Evolutionary conservation across 1,140 invertebrate genomes (phyloP).

Genomic region (Drosophila varians): DNA sequence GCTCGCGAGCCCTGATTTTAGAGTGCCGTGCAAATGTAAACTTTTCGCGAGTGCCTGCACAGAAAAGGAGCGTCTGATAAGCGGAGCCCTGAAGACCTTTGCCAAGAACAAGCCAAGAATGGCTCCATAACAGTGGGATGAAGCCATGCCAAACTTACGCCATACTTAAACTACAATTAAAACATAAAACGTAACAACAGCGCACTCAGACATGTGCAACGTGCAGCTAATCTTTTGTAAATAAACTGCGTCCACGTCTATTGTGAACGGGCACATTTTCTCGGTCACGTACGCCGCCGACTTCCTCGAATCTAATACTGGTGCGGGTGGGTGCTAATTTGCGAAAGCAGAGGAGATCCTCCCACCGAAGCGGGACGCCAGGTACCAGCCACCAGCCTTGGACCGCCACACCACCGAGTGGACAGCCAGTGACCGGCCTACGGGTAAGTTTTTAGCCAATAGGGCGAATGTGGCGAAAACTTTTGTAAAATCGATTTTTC

Average conservation of each 20-base stretch:
- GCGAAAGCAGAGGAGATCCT: conserved; percentile 8
- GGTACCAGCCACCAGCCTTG: not conserved
- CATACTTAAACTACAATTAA: not conserved
- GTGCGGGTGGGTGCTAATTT: not conserved
- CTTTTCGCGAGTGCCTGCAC: conserved; percentile 8
- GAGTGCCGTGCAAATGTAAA: conserved; percentile 4
- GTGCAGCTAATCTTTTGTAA: conserved; percentile 70
- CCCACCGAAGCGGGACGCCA: not conserved
- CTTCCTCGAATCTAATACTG: conserved; percentile 27
- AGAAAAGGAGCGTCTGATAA: conserved; percentile 22
- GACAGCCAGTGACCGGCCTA: not conserved
- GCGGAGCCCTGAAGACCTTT: conserved; percentile 23
- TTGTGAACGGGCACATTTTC: conserved; percentile 67
- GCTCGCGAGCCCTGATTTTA: not conserved
- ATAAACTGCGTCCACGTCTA: conserved; percentile 72
- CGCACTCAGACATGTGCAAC: conserved; percentile 50
- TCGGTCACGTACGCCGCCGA: conserved; percentile 73
- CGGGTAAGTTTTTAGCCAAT: conserved; percentile 18
- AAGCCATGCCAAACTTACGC: not conserved
- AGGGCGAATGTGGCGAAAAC: conserved; percentile 20
- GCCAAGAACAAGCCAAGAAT: conserved; percentile 7
- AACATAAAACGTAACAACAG: not conserved
- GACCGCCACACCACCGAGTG: not conserved
- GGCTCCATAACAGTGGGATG: not conserved
- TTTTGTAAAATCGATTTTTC: conserved; percentile 72